Conservation (phyloP, 2,888 invertebrate species). For the Erebia palarica region DNA sequence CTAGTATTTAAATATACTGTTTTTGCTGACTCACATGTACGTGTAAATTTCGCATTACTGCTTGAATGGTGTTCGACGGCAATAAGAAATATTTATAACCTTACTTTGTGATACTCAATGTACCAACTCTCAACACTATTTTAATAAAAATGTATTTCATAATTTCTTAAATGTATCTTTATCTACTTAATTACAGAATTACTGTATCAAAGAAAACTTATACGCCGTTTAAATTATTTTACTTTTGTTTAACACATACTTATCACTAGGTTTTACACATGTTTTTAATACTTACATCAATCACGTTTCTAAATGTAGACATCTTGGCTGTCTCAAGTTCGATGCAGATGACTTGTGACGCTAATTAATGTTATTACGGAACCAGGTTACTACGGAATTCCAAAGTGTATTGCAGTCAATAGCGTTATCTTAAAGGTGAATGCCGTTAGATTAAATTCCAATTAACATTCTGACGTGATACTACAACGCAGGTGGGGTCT, state of each 20-base stretch:
- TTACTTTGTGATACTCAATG: neutral
- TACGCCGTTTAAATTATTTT: too few relatives aligned
- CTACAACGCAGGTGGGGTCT: neutral
- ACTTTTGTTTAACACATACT: neutral
- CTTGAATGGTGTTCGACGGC: conserved; percentile 5
- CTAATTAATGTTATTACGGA: conserved; percentile 6
- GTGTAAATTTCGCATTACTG: neutral
- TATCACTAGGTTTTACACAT: too few relatives aligned
- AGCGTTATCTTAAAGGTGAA: conserved; percentile 17
- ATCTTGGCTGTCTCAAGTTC: too few relatives aligned
- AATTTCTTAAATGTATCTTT: too few relatives aligned
- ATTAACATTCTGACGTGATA: conserved; percentile 16
- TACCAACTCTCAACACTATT: neutral
- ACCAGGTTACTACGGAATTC: conserved; percentile 12
- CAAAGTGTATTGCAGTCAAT: neutral
- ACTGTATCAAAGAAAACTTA: too few relatives aligned
- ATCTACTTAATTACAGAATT: too few relatives aligned
- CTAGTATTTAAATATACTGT: neutral
- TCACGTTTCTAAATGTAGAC: too few relatives aligned
- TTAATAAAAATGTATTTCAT: neutral
- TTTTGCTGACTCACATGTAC: conserved; percentile 10
- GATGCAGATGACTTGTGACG: neutral
- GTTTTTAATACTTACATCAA: too few relatives aligned
- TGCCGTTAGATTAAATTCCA: conserved; percentile 30
- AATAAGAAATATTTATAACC: conserved; percentile 7